Evolutionary conservation across 2,888 invertebrate species (phyloP).

Genomic region (Globia sparganii): DNA sequence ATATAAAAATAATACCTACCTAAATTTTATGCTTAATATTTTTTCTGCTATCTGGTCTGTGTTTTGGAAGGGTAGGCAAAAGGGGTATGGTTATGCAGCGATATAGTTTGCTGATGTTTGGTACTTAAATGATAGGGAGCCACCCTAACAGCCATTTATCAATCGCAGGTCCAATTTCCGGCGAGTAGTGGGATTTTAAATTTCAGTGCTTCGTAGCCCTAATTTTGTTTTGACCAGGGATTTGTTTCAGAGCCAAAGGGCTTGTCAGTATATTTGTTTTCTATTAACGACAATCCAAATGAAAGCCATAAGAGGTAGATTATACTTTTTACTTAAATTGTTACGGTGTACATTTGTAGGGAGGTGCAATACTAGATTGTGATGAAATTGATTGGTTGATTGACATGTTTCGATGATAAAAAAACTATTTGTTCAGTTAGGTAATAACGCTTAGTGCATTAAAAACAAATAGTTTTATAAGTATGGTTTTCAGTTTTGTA

Average conservation of each 20-base stretch:
- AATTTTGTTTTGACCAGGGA: conserved; percentile 25
- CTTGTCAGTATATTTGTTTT: neutral
- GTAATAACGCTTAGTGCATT: no score
- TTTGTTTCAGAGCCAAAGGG: neutral
- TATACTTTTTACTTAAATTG: neutral
- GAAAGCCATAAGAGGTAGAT: neutral
- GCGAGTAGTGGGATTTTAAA: conserved; percentile 19
- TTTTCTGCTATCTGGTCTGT: neutral
- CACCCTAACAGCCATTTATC: conserved; percentile 43
- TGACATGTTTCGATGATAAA: neutral
- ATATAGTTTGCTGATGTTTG: conserved; percentile 38
- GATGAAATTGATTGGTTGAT: neutral
- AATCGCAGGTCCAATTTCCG: conserved; percentile 46
- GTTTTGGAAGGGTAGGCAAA: conserved; percentile 7
- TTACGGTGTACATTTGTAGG: neutral
- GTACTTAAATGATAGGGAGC: conserved; percentile 29
- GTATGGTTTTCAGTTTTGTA: neutral
- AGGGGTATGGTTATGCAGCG: neutral
- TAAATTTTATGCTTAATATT: conserved; percentile 20
- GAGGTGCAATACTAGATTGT: neutral
- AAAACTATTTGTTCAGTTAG: no score
- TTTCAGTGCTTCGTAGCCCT: neutral
- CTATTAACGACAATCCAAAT: neutral
- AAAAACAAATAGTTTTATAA: neutral
- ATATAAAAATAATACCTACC: conserved; percentile 52